A percentile compares a stretch with the other conserved stretches of the same genome.
Conservation (phyloP, 2,113 vertebrate genomes). For the Phoenicopterus ruber region DNA sequence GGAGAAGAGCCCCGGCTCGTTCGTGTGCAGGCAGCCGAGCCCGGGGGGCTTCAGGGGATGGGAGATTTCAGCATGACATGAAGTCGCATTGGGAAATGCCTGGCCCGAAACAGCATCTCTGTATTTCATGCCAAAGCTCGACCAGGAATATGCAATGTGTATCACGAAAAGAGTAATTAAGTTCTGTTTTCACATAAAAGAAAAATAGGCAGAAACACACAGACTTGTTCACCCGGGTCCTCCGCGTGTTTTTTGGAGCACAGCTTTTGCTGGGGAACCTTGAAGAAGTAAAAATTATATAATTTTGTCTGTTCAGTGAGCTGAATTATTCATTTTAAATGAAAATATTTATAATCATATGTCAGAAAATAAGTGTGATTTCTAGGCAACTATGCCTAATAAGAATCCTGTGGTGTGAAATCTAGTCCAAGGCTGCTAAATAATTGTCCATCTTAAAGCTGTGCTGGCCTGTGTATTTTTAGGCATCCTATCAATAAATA, state of each 20-base stretch:
- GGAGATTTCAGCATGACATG: neutral
- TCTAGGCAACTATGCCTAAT: conserved; percentile 42
- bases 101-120: neutral
- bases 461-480: conserved; percentile 53
- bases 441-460: conserved; percentile 45
- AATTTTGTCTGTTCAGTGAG: conserved; percentile 10
- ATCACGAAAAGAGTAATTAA: conserved; percentile 1
- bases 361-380: conserved; percentile 57
- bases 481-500: conserved; percentile 62
- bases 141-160: neutral
- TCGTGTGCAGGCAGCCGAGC: conserved; percentile 21
- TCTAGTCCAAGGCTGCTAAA: conserved; percentile 31
- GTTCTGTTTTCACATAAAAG: neutral
- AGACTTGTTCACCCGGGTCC: neutral
- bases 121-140: neutral
- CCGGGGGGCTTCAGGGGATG: neutral
- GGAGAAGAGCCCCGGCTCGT: conserved; percentile 26
- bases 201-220: neutral
- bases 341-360: conserved; percentile 62
- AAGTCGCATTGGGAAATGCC: neutral
- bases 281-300: conserved; percentile 34
- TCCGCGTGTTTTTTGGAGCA: neutral
- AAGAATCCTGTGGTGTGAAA: conserved; percentile 44
- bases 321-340: conserved; percentile 64
- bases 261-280: neutral